Percentiles rank a stretch among this genome's conserved stretches.
Conservation (phyloP, 92 coral and sea anemone species). For the Metridium senile region DNA sequence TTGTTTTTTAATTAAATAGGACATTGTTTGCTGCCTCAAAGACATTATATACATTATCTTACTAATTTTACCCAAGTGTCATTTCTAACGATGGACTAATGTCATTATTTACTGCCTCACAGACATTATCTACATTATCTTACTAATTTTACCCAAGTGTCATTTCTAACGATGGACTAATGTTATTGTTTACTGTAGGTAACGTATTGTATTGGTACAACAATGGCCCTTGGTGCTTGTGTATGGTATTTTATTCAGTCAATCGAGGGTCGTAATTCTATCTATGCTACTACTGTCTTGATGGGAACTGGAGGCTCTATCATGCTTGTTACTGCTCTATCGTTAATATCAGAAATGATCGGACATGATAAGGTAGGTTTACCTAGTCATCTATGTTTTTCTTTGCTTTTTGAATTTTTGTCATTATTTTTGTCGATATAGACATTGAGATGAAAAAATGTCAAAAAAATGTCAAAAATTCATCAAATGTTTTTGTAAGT, state of each 20-base stretch:
- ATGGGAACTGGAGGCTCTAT: conserved; percentile 68
- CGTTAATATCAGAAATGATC: conserved; percentile 53
- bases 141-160: too few species aligned
- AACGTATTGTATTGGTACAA: conserved; percentile 41
- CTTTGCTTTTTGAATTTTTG: too few species aligned
- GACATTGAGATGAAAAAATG: too few species aligned
- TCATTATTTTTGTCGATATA: too few species aligned
- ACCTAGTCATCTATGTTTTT: neutral
- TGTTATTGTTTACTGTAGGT: conserved; percentile 18
- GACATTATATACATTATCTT: too few species aligned
- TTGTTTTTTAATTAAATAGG: too few species aligned
- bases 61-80: too few species aligned
- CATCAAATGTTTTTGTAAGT: too few species aligned
- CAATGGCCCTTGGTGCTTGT: conserved; percentile 52
- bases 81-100: neutral
- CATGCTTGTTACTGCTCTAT: conserved; percentile 57
- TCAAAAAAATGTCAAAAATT: too few species aligned
- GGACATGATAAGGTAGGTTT: conserved; percentile 55
- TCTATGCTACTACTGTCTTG: conserved; percentile 51
- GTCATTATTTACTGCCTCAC: too few species aligned
- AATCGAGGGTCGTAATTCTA: conserved; percentile 45
- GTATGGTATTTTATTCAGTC: conserved; percentile 51
- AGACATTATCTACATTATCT: too few species aligned
- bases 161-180: neutral
- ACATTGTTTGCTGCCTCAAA: too few species aligned